Evolutionary conservation across 2,888 invertebrate species (phyloP), one percentile per base, ranked within the genome.

Genomic region (Trissolcus japonicus): DNA sequence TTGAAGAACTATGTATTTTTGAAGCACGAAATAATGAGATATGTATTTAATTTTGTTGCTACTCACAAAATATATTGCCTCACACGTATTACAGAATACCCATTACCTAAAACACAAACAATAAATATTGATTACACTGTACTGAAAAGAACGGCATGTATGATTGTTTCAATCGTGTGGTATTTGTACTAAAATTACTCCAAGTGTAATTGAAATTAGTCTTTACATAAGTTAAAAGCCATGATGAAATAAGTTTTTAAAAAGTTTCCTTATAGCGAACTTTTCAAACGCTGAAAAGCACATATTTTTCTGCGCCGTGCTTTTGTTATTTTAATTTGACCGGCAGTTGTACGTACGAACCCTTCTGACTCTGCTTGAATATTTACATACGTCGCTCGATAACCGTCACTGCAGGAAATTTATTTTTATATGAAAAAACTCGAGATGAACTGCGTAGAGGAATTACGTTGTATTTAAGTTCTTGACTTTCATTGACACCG

Each of bases 291-390:
- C 25, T 51, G 17, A 50, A 59, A 53, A 59, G 57, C 48, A 46
- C 48, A 48, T 46, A 54, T 50, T 54, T 51, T 51, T 67, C 17
- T 35, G n/a, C 29, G 29, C 19, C 29, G 46, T 57, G 46, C 67
- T 59, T 59, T 67, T 67, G 59, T 67, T 60, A 59, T 67, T 67
- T 60, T 59, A 67, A 59, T 67, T 59, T 29, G 29, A 29, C 16
- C 25, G 41, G 14, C 25, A 46, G 53, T 53, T 60, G 19, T 35
- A 11, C 19, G 43, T 51, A 29, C 53, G 9, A 14, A 57, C n/a
- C 25, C 29, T 51, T 53, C 43, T 50, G 40, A n/a, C 40, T 16
- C 54, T n/a, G 59, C n/a, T 35, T n/a, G 41, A 46, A 67, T 56
- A 67, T 67, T 57, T 67, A 57, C 51, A 67, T 59, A 53, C 53